Percentiles rank a stretch among this genome's conserved stretches.
phyloP scores from a whole-genome alignment of 2,888 invertebrate genomes.

The Rosalia funebris region DNA sequence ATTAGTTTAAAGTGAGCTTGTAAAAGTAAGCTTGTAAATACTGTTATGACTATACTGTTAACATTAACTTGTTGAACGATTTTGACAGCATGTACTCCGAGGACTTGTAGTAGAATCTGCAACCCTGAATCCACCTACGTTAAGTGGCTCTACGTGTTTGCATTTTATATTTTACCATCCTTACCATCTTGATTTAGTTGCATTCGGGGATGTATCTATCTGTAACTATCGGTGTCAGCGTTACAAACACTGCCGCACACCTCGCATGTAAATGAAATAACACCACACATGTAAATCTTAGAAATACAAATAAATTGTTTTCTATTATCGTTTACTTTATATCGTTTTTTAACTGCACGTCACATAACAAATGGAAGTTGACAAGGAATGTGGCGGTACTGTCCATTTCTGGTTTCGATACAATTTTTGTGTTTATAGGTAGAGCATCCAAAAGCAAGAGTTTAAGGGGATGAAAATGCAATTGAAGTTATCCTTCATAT shows the following conservation, averaged over 20 bases:
- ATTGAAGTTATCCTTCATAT: no score
- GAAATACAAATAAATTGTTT: slow-evolving; percentile 57
- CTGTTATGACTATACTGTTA: slow-evolving; percentile 40
- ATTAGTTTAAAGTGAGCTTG: no score
- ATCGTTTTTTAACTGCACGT: slow-evolving; percentile 41
- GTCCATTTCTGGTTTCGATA: no score
- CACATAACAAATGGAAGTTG: slow-evolving; percentile 16
- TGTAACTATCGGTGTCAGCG: slow-evolving; percentile 47
- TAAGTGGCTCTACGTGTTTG: slow-evolving; percentile 59
- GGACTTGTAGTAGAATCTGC: slow-evolving; percentile 13
- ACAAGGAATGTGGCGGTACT: no score
- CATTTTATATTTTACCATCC: slow-evolving; percentile 33
- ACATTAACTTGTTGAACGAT: slow-evolving; percentile 37
- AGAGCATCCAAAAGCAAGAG: no score
- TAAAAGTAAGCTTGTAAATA: slow-evolving; percentile 48
- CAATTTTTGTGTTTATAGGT: no score
- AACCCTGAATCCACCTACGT: slow-evolving; percentile 47
- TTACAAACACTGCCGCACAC: slow-evolving; percentile 55
- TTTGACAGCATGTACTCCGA: slow-evolving; percentile 42
- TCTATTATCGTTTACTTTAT: slow-evolving; percentile 55
- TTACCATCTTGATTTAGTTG: slow-evolving; percentile 35
- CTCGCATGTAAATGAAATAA: slow-evolving; percentile 52
- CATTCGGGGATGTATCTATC: slow-evolving; percentile 44
- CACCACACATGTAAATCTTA: slow-evolving; percentile 49
- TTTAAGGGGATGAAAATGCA: no score